These are phyloP conservation scores for Pyrrhosoma nymphula DNA, from an alignment of 2,888 invertebrate species.

Conservation along the genomic window DNA sequence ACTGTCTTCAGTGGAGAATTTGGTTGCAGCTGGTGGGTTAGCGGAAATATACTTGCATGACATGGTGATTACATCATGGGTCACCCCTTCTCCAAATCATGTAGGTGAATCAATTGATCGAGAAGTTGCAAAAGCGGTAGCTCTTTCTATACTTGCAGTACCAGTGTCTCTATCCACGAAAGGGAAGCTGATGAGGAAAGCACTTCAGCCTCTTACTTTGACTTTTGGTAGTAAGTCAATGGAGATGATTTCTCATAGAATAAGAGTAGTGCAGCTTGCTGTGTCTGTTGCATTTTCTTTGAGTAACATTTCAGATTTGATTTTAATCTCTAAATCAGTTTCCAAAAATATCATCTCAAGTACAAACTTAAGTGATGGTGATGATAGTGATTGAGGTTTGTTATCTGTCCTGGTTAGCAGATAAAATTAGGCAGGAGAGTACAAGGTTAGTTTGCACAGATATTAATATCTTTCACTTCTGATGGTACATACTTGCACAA, in stretches of 20 bases:
- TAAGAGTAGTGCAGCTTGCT: constrained; percentile 16
- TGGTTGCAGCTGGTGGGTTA: constrained; percentile 12
- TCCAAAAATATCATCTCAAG: neutral
- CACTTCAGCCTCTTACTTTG: neutral
- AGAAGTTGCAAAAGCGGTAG: constrained; percentile 16
- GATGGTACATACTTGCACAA: too few species aligned
- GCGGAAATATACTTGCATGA: constrained; percentile 33
- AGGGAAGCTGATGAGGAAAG: neutral
- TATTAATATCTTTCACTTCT: too few species aligned
- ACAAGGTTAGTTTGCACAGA: too few species aligned
- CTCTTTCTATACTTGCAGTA: neutral
- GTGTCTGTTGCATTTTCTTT: constrained; percentile 16
- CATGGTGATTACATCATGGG: neutral
- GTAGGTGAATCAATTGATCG: neutral
- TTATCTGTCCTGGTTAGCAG: neutral
- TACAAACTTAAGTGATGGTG: neutral
- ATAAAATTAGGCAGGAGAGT: neutral
- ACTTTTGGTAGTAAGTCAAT: neutral
- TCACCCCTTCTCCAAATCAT: neutral
- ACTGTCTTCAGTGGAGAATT: neutral
- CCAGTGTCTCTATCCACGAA: neutral
- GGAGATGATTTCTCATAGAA: neutral
- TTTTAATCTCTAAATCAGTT: neutral
- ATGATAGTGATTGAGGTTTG: neutral
- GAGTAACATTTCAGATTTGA: constrained; percentile 30